These are phyloP conservation scores for Aeoliscus strigatus DNA, from an alignment of 2,797 vertebrate genomes.

Conservation along the genomic window DNA sequence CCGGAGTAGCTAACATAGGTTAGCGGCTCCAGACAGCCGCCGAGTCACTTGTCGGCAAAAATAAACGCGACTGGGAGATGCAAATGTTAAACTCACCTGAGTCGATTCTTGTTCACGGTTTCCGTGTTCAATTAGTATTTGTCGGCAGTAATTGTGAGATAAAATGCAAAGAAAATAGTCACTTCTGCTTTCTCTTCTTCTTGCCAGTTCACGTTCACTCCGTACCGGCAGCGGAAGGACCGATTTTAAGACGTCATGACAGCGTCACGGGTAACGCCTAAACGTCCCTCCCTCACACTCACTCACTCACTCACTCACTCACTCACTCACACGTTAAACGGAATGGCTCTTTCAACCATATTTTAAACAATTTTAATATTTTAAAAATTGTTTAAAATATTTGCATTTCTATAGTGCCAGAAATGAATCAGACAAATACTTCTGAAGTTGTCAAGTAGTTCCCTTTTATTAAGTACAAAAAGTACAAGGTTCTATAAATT, in stretches of 20 bases:
- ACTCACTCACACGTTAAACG: too few relatives aligned
- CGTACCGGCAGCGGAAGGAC: slow-evolving; percentile 57
- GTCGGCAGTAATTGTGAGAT: background rate
- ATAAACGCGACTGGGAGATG: background rate
- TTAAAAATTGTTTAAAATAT: too few relatives aligned
- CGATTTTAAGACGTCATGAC: slow-evolving; percentile 27
- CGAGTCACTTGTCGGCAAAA: slow-evolving; percentile 28
- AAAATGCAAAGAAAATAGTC: background rate
- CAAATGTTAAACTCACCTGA: slow-evolving; percentile 32
- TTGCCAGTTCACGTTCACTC: slow-evolving; percentile 37
- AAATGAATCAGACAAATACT: too few relatives aligned
- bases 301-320: too few relatives aligned
- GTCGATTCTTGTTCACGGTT: slow-evolving; percentile 2
- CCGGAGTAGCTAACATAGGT: slow-evolving; percentile 19
- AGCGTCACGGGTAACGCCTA: slow-evolving; percentile 36
- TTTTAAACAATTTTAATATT: background rate
- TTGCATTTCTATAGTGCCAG: too few relatives aligned
- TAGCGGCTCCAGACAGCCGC: slow-evolving; percentile 8
- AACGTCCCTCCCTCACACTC: slow-evolving; percentile 8
- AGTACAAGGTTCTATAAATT: too few relatives aligned
- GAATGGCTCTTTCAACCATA: too few relatives aligned
- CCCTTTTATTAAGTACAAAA: too few relatives aligned
- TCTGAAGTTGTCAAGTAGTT: too few relatives aligned
- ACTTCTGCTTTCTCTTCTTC: slow-evolving; percentile 47
- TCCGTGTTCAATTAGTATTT: background rate